phyloP scores from a whole-genome alignment of 2,888 invertebrate species.

The Chrysolina oricalcia region DNA sequence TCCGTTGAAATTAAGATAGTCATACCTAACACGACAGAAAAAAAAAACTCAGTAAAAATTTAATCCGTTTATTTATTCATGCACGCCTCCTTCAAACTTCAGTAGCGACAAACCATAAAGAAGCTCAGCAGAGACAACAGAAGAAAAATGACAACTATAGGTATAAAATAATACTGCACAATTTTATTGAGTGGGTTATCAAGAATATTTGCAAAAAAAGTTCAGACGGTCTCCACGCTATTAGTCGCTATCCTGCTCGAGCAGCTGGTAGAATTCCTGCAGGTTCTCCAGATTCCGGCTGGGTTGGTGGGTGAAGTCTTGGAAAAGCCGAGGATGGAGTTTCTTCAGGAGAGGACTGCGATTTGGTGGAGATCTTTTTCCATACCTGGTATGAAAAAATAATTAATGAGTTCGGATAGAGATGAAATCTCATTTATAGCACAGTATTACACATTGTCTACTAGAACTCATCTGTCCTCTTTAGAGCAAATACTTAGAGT shows the following conservation, averaged over 20 bases:
- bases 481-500: no score
- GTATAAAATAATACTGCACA: conserved; percentile 20
- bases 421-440: no score
- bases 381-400: conserved; percentile 43
- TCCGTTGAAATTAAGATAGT: no score
- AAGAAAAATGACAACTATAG: not conserved
- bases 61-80: not conserved
- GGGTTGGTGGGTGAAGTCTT: conserved; percentile 32
- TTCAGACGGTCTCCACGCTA: not conserved
- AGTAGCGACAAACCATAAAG: not conserved
- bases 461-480: no score
- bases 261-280: conserved; percentile 38
- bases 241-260: conserved; percentile 28
- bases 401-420: not conserved
- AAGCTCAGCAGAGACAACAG: not conserved
- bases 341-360: conserved; percentile 35
- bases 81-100: not conserved
- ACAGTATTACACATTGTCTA: no score
- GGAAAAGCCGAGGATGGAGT: conserved; percentile 40
- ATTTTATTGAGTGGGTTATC: conserved; percentile 9
- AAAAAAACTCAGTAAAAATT: not conserved
- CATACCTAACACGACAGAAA: no score
- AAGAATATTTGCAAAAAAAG: not conserved
- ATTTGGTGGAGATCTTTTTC: conserved; percentile 47
- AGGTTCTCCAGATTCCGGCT: conserved; percentile 24